Evolutionary conservation across 2,113 vertebrate genomes (phyloP).

Genomic region (Oenanthe oenanthe): DNA sequence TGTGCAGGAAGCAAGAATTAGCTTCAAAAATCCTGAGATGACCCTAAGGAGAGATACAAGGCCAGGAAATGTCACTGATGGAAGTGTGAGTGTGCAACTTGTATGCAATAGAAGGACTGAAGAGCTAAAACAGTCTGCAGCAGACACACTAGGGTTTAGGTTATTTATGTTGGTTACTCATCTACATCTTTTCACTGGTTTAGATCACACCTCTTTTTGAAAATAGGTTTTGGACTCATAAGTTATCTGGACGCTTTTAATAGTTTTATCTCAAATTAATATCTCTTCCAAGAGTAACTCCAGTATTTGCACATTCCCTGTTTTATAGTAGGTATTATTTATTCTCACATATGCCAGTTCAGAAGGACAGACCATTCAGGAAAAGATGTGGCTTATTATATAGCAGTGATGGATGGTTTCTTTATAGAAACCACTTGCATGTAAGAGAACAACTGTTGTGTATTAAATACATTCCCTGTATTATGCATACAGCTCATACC

Average conservation of each 20-base stretch:
- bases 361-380: constrained; percentile 16
- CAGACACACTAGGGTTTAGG: background rate
- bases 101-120: background rate
- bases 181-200: background rate
- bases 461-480: background rate
- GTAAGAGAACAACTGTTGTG: constrained; percentile 14
- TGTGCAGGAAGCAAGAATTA: background rate
- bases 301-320: background rate
- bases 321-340: constrained; percentile 25
- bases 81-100: background rate
- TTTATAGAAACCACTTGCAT: constrained; percentile 51
- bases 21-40: background rate
- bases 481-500: background rate
- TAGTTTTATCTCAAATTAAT: constrained; percentile 9
- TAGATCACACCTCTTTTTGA: background rate
- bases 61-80: background rate
- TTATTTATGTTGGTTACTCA: background rate
- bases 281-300: background rate
- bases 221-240: background rate
- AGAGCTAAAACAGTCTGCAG: background rate
- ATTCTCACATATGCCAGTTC: constrained; percentile 12
- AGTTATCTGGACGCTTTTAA: background rate
- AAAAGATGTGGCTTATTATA: background rate
- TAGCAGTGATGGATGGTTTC: constrained; percentile 23
- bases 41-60: background rate